Conservation (phyloP, 2,113 vertebrate genomes). For the Emberiza fucata region DNA sequence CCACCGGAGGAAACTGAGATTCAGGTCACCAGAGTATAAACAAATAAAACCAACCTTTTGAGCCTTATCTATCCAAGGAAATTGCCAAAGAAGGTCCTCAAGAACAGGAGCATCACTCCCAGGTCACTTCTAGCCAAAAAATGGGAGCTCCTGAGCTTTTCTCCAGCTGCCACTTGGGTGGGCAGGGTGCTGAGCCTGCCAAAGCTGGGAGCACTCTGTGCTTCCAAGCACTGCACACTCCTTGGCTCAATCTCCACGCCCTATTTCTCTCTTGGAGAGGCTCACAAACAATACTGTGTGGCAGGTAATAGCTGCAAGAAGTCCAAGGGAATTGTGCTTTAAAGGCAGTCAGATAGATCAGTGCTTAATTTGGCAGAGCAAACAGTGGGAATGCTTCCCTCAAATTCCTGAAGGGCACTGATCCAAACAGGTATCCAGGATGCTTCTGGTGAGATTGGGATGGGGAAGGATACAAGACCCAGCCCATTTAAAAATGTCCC, state of each 20-base stretch:
- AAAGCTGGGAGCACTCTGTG: neutral
- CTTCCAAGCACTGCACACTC: neutral
- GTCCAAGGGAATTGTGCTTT: neutral
- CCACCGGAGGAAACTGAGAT: neutral
- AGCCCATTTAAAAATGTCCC: neutral
- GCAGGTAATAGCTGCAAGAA: rapidly evolving
- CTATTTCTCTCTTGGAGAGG: neutral
- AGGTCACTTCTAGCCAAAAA: neutral
- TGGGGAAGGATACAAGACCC: rapidly evolving
- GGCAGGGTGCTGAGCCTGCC: neutral
- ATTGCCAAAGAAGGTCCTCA: neutral
- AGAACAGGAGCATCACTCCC: neutral
- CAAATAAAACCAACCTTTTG: neutral
- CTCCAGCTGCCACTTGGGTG: neutral
- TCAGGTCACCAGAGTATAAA: neutral
- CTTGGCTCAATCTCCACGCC: neutral
- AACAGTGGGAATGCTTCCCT: neutral
- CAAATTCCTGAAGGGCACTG: neutral
- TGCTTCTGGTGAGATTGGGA: neutral
- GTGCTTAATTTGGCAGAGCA: neutral
- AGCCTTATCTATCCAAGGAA: neutral
- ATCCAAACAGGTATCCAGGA: neutral
- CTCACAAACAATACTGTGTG: rapidly evolving
- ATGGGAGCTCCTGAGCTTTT: neutral
- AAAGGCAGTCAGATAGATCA: neutral